Base-by-base conservation (phyloP, 2,113 vertebrate genomes). In the Lethenteron reissneri region DNA sequence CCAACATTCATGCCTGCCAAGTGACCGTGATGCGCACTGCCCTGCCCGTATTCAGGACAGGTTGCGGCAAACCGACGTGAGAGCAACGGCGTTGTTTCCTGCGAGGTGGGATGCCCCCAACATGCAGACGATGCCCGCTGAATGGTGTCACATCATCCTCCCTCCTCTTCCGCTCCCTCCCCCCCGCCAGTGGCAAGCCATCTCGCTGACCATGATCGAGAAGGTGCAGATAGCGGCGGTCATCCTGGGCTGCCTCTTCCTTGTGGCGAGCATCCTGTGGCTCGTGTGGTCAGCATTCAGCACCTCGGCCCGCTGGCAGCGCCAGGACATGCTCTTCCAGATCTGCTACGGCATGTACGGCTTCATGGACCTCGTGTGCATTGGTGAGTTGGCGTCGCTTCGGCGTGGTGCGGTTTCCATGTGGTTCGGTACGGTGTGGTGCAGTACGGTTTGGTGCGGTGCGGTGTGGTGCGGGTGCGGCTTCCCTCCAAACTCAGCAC, bases 281-380 rank as follows among this genome's bases (percentile, higher is more conserved):
- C 87, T 92, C 79, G 85, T 91, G 79, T 92, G 89, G 89, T 92
- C 89, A 57, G 90, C 89, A 2, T 85, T 92, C 81, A 92, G 89
- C 76, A 88, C 89, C n/a, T 92, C 88, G 4, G 89, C 89, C 77
- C 90, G 90, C 79, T 92, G 89, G 89, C 89, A 92, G 71, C 83
- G 89, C 7, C 89, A 92, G 80, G 89, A 92, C 80, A 82, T 92
- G 80, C 88, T 91, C 79, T 92, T 92, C 81, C 89, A 92, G 78
- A 92, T 92, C 81, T 92, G 89, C 83, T 92, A 92, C 13, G 89
- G 89, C 82, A 92, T 92, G 89, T 92, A 91, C 7, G 89, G 89
- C 77, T 92, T 92, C 83, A 92, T 92, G 89, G 89, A 92, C 73
- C 88, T 92, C 8, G 89, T 92, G 77, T 92, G 89, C 80, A 90